Evolutionary conservation across 2,113 vertebrate genomes (phyloP), one percentile per base, ranked within the genome.

Genomic region (Nanger granti): DNA sequence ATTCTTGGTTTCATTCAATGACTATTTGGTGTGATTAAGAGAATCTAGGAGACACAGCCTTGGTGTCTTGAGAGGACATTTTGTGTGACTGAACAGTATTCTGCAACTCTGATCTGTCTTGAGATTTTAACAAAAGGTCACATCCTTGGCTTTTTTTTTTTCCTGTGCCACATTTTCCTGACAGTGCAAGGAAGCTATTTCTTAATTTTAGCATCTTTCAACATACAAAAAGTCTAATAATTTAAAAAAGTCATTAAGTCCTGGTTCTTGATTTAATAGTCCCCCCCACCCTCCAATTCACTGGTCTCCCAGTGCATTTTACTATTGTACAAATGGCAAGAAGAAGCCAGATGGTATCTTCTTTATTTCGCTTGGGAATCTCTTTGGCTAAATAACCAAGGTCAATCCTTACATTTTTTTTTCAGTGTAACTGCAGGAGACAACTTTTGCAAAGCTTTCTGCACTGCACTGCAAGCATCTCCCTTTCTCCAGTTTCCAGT

Each of bases 231-330:
- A 88, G 9, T 59, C 28, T 91, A 92, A 80, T 69, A 47, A 31
- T 80, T 92, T 95, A 60, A 76, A 92, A 88, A 93, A 95, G 79
- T 83, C 54, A 92, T 89, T 69, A 91, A 73, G 28, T 66, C 31
- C 15, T 88, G 5, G 4, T 88, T 93, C 29, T 93, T 90, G 87
- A 55, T 49, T 86, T 83, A 73, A 11, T 22, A 26, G 5, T 64
- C 55, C 69, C 4, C 73, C 69, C 4, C 73, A 7, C 24, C 4
- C n/a, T 4, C 66, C n/a, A 55, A 20, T 60, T 85, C 54, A 8
- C 59, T 82, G 55, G 26, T 89, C 24, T 84, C 17, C 24, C 54
- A 12, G 8, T 66, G 6, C 59, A 66, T 37, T 84, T 87, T 83
- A 31, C 57, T 57, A 11, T 22, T 34, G 47, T 83, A 34, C 2